A percentile compares a stretch with the other conserved stretches of the same genome.
Conservation (phyloP, 1,140 invertebrate genomes). For the Dolichoris vasculosae region DNA sequence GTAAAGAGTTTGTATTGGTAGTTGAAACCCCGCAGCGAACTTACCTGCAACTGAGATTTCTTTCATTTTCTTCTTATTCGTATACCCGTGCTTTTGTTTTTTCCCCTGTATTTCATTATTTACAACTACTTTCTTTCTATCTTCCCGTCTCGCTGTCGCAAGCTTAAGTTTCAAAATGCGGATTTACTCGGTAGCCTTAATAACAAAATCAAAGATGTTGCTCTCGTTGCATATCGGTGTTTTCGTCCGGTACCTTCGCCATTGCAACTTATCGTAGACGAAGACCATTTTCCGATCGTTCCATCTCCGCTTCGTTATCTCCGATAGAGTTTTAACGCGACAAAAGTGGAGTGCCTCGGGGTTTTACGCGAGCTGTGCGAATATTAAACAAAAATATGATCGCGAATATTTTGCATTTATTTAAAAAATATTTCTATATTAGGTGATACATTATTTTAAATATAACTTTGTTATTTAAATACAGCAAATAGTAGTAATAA, state of each 20-base stretch:
- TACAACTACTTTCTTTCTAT: background rate
- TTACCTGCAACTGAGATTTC: constrained; percentile 28
- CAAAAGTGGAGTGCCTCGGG: background rate
- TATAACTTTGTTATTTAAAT: background rate
- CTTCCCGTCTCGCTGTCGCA: background rate
- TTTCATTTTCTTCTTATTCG: constrained; percentile 49
- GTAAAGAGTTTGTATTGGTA: constrained; percentile 52
- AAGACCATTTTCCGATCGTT: background rate
- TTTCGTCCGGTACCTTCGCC: background rate
- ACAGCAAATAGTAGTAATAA: background rate
- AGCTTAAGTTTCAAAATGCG: background rate
- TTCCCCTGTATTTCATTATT: constrained; percentile 41
- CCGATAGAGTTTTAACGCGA: background rate
- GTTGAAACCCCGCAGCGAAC: constrained; percentile 44
- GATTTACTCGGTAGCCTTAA: constrained; percentile 35
- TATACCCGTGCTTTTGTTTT: constrained; percentile 27
- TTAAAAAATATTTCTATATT: background rate
- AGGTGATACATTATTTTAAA: background rate
- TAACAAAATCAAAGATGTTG: constrained; percentile 27
- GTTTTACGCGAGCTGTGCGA: background rate
- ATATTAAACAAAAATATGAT: background rate
- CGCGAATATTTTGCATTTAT: background rate
- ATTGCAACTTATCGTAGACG: constrained; percentile 4
- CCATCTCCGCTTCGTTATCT: background rate
- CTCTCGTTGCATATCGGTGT: constrained; percentile 48